Conservation (phyloP, 2,797 vertebrate genomes). For the Bradypodion ventrale region DNA sequence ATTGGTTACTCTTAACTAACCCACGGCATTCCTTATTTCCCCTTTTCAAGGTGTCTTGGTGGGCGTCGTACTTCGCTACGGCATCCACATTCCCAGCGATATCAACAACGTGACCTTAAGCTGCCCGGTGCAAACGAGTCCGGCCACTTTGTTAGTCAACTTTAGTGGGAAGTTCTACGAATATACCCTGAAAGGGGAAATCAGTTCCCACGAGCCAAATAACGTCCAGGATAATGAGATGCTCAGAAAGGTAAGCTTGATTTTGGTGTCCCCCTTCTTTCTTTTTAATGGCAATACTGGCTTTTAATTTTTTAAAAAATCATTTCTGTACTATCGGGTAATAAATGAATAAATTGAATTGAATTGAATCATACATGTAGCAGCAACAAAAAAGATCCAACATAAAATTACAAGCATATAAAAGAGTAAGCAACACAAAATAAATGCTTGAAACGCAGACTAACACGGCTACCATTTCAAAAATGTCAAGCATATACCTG, state of each 20-base stretch:
- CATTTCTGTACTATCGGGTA: too few species aligned
- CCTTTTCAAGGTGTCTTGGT: conserved; percentile 86
- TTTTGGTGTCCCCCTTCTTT: too few species aligned
- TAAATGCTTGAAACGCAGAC: too few species aligned
- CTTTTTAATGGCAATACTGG: too few species aligned
- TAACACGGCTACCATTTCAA: too few species aligned
- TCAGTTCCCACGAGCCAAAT: conserved; percentile 83
- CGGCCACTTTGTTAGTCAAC: conserved; percentile 91
- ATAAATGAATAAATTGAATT: too few species aligned
- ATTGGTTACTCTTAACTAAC: neutral
- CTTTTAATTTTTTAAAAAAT: too few species aligned
- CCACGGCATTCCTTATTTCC: neutral
- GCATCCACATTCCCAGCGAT: conserved; percentile 90
- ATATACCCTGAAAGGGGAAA: conserved; percentile 94
- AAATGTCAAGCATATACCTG: too few species aligned
- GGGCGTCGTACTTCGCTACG: conserved; percentile 92
- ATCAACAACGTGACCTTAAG: conserved; percentile 85
- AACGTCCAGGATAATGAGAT: conserved; percentile 94
- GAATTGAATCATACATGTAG: too few species aligned
- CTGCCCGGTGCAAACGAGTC: conserved; percentile 90
- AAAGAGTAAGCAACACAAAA: too few species aligned
- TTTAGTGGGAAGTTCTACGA: conserved; percentile 95
- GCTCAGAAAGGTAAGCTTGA: conserved; percentile 90
- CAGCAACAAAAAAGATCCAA: too few species aligned
- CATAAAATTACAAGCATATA: too few species aligned